These are phyloP conservation scores for Dreissena polymorpha DNA, from an alignment of 1,140 invertebrate genomes.

Conservation along the genomic window DNA sequence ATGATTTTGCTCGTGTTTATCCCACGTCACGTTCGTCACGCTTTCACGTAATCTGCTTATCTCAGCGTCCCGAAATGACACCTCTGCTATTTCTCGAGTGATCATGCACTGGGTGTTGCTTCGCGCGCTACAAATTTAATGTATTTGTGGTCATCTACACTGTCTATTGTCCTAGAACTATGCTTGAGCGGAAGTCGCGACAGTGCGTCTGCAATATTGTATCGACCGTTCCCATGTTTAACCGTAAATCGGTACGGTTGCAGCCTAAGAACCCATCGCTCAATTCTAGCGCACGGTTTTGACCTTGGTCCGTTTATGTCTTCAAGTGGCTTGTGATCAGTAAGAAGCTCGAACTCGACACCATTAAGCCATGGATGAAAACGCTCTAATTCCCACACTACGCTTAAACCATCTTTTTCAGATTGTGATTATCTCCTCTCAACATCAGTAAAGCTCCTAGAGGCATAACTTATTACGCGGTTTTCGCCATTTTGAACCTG, in stretches of 20 bases:
- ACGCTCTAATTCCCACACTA: conserved; percentile 78
- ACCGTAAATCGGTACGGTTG: conserved; percentile 60
- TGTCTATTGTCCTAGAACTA: no score
- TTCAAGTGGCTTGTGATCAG: conserved; percentile 76
- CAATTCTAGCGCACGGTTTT: conserved; percentile 59
- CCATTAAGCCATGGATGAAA: conserved; percentile 79
- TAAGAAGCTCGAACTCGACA: conserved; percentile 73
- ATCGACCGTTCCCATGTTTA: conserved; percentile 39
- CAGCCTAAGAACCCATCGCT: conserved; percentile 62
- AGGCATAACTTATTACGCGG: conserved; percentile 18
- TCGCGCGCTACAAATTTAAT: no score
- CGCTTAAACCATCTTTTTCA: conserved; percentile 78
- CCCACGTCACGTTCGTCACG: no score
- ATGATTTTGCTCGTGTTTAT: no score
- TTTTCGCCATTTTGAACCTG: conserved; percentile 50
- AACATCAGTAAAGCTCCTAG: conserved; percentile 4
- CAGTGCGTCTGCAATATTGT: conserved; percentile 49
- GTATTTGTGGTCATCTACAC: no score
- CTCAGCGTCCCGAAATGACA: no score
- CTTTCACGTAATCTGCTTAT: no score
- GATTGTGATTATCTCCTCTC: conserved; percentile 75
- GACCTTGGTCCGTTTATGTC: conserved; percentile 54
- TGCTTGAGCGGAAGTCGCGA: background rate
- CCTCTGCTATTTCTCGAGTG: no score
- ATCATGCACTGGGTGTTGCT: no score